Base-by-base conservation (phyloP, 2,888 invertebrate genomes). In the Trimorus sp. region DNA sequence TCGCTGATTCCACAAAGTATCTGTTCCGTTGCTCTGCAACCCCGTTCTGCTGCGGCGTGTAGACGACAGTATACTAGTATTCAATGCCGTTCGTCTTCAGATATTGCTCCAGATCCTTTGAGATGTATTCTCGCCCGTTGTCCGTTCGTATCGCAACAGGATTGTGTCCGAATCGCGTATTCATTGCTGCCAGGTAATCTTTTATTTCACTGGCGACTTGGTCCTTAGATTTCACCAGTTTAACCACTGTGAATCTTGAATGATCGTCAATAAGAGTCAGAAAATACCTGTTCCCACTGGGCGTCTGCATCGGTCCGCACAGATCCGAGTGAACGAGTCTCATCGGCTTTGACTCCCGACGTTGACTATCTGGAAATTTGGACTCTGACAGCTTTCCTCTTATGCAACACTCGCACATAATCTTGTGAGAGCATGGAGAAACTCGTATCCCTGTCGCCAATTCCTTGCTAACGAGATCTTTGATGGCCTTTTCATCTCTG, bases 311-410 rank as follows among this genome's bases (percentile, higher is more conserved):
- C 0, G 83, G 84, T 14, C 86, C 84, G 15, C 85, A 86, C 14
- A 88, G 54, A 69, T 88, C 86, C 0, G 84, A 83, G 51, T 87
- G 85, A 0, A 87, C 54, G 1, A 85, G 36, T 38, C 84, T 84
- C 45, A 82, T 58, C 70, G 49, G 48, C 16, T 71, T 56, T 7
- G 15, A 38, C 53, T 82, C 70, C 66, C 80, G 78, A 11, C 53
- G 71, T 26, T 68, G 73, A 37, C 82, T 53, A 54, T 66, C 56
- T 11, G 85, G 83, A 54, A 86, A 77, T 2, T 86, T 69, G 2
- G 14, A 36, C 14, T 65, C 49, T 16, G 56, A 14, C 15, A 58
- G 62, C 63, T 88, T 88, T 5, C 84, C 85, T 63, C 84, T 85
- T 1, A 84, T 68, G 15, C 86, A 86, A 14, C 79, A 71, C 45